Conservation (phyloP, 2,888 invertebrate species). For the Brachyptera putata region DNA sequence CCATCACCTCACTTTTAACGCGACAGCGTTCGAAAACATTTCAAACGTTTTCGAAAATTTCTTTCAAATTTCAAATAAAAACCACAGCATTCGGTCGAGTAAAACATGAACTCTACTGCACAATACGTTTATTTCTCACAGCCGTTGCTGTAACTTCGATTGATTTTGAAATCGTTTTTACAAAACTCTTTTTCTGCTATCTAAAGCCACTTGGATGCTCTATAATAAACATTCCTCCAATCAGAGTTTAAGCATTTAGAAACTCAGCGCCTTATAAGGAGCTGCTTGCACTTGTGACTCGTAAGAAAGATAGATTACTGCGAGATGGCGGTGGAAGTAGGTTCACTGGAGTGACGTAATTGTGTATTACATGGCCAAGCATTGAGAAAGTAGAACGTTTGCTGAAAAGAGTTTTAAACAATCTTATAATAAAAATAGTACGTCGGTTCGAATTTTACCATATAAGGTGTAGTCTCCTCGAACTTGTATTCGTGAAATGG, state of each 20-base stretch:
- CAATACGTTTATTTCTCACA: too few relatives aligned
- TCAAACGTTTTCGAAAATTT: too few relatives aligned
- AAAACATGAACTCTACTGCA: too few relatives aligned
- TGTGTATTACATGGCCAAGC: neutral
- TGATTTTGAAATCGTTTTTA: too few relatives aligned
- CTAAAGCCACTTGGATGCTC: neutral
- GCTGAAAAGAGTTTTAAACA: neutral
- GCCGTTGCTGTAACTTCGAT: too few relatives aligned
- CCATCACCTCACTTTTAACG: too few relatives aligned
- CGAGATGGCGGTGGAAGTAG: too few relatives aligned
- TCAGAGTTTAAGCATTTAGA: neutral
- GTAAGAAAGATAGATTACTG: too few relatives aligned
- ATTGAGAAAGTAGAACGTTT: conserved; percentile 16
- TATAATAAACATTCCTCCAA: neutral
- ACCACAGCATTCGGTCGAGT: too few relatives aligned
- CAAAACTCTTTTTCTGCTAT: neutral
- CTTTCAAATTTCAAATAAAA: too few relatives aligned
- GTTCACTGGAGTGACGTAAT: neutral
- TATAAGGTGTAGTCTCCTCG: neutral
- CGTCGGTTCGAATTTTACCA: neutral
- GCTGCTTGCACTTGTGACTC: neutral
- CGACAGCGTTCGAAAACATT: too few relatives aligned
- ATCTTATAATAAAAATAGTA: neutral
- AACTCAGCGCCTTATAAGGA: neutral
- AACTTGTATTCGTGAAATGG: neutral